Conservation (phyloP, 1,140 invertebrate genomes). For the Rhagoletis zephyria region DNA sequence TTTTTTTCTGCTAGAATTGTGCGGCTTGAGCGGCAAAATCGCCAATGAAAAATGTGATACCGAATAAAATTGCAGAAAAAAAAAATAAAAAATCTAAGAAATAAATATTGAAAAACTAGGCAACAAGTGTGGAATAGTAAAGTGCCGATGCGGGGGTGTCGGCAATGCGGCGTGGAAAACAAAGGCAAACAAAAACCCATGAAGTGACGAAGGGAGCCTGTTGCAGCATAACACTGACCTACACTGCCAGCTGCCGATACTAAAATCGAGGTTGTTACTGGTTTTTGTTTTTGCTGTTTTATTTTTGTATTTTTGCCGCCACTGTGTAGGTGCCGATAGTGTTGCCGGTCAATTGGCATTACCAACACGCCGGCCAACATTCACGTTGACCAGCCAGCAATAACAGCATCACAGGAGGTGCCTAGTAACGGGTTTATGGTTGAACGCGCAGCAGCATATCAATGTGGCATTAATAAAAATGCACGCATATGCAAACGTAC, state of each 20-base stretch:
- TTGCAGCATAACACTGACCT: slow-evolving; percentile 54
- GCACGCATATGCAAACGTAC: background rate
- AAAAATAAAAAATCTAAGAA: background rate
- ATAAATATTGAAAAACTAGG: slow-evolving; percentile 9
- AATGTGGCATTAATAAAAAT: background rate
- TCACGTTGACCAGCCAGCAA: background rate
- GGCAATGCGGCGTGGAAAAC: background rate
- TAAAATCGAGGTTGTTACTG: background rate
- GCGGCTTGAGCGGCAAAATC: background rate
- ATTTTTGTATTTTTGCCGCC: background rate
- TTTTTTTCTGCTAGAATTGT: background rate
- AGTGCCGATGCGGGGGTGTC: background rate
- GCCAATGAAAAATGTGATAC: slow-evolving; percentile 7
- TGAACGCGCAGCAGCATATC: background rate
- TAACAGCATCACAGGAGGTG: background rate
- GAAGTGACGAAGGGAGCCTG: background rate
- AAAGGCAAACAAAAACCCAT: background rate
- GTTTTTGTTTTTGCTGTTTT: background rate
- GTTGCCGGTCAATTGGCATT: background rate
- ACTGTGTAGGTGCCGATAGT: slow-evolving; percentile 2
- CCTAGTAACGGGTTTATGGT: background rate
- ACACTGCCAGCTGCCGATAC: background rate
- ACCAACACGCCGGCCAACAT: background rate
- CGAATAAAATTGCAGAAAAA: background rate
- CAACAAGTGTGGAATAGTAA: slow-evolving; percentile 16